Base-by-base conservation (phyloP, 2,113 vertebrate genomes). In the Poeciliopsis retropinna region DNA sequence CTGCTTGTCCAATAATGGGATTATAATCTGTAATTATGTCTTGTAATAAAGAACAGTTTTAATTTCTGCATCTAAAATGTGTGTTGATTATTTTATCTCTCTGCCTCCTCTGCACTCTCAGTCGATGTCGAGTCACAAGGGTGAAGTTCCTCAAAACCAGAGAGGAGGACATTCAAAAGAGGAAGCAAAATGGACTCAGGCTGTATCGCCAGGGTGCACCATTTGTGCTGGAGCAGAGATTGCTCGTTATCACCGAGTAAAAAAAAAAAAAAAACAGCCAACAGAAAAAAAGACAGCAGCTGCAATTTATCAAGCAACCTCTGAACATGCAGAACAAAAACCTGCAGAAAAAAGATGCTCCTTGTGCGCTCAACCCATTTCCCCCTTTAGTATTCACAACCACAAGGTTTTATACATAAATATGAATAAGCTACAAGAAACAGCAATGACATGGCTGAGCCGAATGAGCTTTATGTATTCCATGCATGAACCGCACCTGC, bases 351-450 rank as follows among this genome's bases (percentile, higher is more conserved):
- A 10, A 12, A 7, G 17, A 60, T 4, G 31, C 31, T 41, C 25
- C 10, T 44, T n/a, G 29, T 62, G 34, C 29, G 30, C 25, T 70
- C 60, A 22, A 22, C 31, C 75, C 60, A 25, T 41, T 22, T 22
- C 13, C n/a, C 44, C 25, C 11, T 34, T 37, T 39, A 51, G 63
- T 44, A 62, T 71, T 34, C 25, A 39, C 54, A 73, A 31, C 60
- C 60, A 30, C 39, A 15, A 22, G 41, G 51, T 60, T 44, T 61
- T 25, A 62, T 60, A 54, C 67, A 77, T 61, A 69, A n/a, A 70
- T 37, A 64, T n/a, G 51, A 60, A 32, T 60, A 34, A 70, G 67
- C 61, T 27, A 25, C 47, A 30, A 60, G 27, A 28, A 31, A 41
- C 3, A 29, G 27, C 68, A 39, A 30, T 71, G 64, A 65, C 19